A percentile compares a stretch with the other conserved stretches of the same genome.
Evolutionary conservation across 2,888 invertebrate genomes (phyloP).

Genomic region (Lampropteryx suffumata): DNA sequence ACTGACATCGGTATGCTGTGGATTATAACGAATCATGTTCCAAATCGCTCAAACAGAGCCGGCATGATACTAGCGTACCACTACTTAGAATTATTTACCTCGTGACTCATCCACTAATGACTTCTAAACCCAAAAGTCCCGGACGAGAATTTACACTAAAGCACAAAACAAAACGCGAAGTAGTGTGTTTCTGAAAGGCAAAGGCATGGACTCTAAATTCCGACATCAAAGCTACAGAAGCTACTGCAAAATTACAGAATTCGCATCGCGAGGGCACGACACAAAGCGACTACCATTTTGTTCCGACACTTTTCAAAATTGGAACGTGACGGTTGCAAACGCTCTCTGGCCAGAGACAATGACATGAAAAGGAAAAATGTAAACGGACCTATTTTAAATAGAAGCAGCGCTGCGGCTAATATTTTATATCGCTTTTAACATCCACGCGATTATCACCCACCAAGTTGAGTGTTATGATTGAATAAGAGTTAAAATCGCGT

Average conservation of each 20-base stretch:
- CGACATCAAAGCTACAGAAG: conserved; percentile 67
- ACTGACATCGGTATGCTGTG: conserved; percentile 77
- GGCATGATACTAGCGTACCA: conserved; percentile 26
- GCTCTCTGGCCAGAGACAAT: conserved; percentile 80
- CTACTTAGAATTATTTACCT: no score
- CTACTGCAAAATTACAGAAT: conserved; percentile 79
- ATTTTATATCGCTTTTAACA: conserved; percentile 60
- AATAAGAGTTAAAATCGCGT: conserved; percentile 53
- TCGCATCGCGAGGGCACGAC: conserved; percentile 60
- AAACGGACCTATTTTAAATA: conserved; percentile 81
- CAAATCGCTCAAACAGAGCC: conserved; percentile 31
- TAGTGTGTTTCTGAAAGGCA: conserved; percentile 24
- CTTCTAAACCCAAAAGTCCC: neutral
- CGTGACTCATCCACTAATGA: no score
- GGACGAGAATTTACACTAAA: neutral
- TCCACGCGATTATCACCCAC: conserved; percentile 46
- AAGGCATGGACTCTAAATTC: conserved; percentile 36
- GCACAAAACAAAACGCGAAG: conserved; percentile 13
- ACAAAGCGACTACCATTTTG: conserved; percentile 82
- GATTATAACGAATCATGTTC: conserved; percentile 78
- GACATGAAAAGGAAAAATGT: conserved; percentile 83
- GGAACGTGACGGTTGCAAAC: conserved; percentile 83
- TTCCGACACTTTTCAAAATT: conserved; percentile 83
- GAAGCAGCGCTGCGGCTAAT: conserved; percentile 64
- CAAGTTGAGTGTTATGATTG: conserved; percentile 12